Conservation (phyloP, 2,888 invertebrate genomes). For the Prosopocoilus inquinatus region DNA sequence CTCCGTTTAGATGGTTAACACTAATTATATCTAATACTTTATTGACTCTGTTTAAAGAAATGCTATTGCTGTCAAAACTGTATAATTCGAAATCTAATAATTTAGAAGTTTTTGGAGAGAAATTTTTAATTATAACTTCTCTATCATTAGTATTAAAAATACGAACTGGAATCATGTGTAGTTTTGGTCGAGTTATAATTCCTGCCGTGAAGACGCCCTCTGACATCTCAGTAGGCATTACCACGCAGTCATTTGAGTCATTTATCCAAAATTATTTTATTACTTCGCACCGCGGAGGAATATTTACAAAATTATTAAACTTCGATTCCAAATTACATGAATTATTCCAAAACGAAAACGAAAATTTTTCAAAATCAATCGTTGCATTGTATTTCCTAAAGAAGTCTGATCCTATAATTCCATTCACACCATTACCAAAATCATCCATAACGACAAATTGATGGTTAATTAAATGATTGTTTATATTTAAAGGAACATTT, state of each 20-base stretch:
- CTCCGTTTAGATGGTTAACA: too few relatives aligned
- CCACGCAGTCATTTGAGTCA: not conserved
- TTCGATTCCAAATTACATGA: not conserved
- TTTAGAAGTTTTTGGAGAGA: too few relatives aligned
- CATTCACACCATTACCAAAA: slow-evolving; percentile 6
- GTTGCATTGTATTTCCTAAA: not conserved
- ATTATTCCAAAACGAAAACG: not conserved
- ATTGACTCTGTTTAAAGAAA: too few relatives aligned
- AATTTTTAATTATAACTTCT: too few relatives aligned
- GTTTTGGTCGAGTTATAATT: too few relatives aligned
- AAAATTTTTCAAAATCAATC: slow-evolving; percentile 5
- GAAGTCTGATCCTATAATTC: slow-evolving; percentile 9
- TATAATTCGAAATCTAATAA: too few relatives aligned
- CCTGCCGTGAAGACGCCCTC: not conserved
- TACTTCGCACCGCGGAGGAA: not conserved
- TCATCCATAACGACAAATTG: slow-evolving; percentile 2
- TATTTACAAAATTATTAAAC: slow-evolving; percentile 7
- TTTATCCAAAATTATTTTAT: not conserved
- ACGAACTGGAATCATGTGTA: too few relatives aligned
- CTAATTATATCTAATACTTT: too few relatives aligned
- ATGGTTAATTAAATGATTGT: not conserved
- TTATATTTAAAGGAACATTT: not conserved
- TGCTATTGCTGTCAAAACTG: too few relatives aligned
- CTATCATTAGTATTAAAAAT: too few relatives aligned
- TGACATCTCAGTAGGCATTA: not conserved